Percentiles rank a stretch among this genome's conserved stretches.
phyloP scores from a whole-genome alignment of 2,797 vertebrate species.

The Rhinophrynus dorsalis region DNA sequence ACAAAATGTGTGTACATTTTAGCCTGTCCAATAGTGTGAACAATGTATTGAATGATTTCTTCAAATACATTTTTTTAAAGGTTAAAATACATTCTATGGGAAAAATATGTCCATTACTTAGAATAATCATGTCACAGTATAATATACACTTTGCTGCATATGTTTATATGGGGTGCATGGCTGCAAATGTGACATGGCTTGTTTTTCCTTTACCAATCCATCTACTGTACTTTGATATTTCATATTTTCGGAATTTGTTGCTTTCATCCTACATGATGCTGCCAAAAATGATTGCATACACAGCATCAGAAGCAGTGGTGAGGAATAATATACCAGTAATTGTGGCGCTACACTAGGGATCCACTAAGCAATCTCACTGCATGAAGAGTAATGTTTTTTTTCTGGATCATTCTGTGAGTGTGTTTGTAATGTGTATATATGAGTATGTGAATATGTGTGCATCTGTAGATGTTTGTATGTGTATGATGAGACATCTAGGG shows the following conservation, averaged over 20 bases:
- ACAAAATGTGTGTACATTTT: too few relatives aligned
- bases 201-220: slow-evolving; percentile 70
- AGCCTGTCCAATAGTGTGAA: too few relatives aligned
- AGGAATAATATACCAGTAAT: slow-evolving; percentile 81
- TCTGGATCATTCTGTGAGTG: too few relatives aligned
- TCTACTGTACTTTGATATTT: slow-evolving; percentile 74
- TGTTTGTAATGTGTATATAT: too few relatives aligned
- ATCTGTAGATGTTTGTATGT: too few relatives aligned
- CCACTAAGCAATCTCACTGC: too few relatives aligned
- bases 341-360: too few relatives aligned
- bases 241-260: slow-evolving; percentile 71
- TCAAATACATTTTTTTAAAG: background rate
- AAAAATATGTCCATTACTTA: background rate
- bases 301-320: slow-evolving; percentile 70
- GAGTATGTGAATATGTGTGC: too few relatives aligned
- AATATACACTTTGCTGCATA: background rate
- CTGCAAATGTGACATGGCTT: slow-evolving; percentile 74
- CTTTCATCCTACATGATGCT: slow-evolving; percentile 72
- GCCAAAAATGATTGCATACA: slow-evolving; percentile 70
- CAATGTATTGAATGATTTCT: too few relatives aligned
- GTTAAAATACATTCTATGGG: background rate
- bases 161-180: slow-evolving; percentile 47
- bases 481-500: too few relatives aligned
- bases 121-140: too few relatives aligned
- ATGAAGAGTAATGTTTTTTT: too few relatives aligned